A percentile compares a stretch with the other conserved stretches of the same genome.
Conservation (phyloP, 1,140 invertebrate genomes). For the Streblospio benedicti region DNA sequence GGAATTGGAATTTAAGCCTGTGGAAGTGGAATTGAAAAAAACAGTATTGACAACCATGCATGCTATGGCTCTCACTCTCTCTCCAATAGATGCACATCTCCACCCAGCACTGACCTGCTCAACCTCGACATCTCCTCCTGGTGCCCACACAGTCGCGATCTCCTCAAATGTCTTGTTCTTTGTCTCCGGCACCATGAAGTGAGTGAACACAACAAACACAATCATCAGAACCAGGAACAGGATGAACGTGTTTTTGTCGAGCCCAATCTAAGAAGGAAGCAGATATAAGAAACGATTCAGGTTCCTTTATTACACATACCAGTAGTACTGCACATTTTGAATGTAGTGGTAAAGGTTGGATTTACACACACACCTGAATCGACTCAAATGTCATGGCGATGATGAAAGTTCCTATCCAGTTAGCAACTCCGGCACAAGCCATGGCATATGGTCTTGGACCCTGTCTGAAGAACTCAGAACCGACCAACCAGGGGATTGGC, state of each 20-base stretch:
- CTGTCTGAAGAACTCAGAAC: slow-evolving; percentile 90
- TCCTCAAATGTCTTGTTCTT: slow-evolving; percentile 46
- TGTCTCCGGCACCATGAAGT: slow-evolving; percentile 45
- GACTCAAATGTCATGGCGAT: slow-evolving; percentile 15
- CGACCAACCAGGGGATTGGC: slow-evolving; percentile 87
- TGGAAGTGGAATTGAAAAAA: no score
- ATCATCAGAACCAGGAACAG: slow-evolving; percentile 46
- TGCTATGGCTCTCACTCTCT: no score
- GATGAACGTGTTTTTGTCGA: slow-evolving; percentile 59
- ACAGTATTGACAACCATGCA: no score
- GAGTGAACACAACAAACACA: slow-evolving; percentile 39
- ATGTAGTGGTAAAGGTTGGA: no score
- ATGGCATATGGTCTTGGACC: slow-evolving; percentile 92
- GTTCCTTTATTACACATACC: no score
- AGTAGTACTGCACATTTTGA: no score
- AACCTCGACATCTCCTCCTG: slow-evolving; percentile 14
- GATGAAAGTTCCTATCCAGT: slow-evolving; percentile 46
- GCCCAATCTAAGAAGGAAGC: slow-evolving; percentile 41
- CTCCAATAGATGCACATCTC: no score
- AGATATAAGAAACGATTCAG: neutral
- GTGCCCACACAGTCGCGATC: slow-evolving; percentile 27
- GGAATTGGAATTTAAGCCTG: no score
- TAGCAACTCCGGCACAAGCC: slow-evolving; percentile 91
- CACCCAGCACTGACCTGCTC: no score
- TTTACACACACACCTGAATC: slow-evolving; percentile 17